phyloP scores from a whole-genome alignment of 1,140 invertebrate species.

The Caenorhabditis elegans region DNA sequence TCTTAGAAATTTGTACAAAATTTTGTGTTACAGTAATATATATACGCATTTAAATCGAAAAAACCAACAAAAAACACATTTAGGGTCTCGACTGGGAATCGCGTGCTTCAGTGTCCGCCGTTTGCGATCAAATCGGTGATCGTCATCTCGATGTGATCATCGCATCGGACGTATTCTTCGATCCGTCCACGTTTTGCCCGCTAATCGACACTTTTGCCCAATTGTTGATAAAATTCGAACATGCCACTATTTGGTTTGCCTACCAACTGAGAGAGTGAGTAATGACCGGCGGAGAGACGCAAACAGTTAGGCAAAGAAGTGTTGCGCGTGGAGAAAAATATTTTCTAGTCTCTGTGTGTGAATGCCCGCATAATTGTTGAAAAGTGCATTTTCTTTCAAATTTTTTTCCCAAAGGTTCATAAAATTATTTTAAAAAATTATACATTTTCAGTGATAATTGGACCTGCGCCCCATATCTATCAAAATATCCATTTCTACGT shows the following conservation, averaged over 20 bases:
- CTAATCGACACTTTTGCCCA: conserved; percentile 51
- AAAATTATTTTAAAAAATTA: not conserved
- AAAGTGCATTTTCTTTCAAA: no score
- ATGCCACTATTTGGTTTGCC: conserved; percentile 48
- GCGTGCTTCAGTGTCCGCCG: not conserved
- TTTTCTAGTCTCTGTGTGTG: no score
- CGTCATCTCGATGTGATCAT: conserved; percentile 52
- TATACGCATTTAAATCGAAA: not conserved
- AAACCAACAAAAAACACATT: not conserved
- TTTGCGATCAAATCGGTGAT: not conserved
- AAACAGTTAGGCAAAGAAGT: not conserved
- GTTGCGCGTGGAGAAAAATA: no score
- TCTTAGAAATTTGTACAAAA: no score
- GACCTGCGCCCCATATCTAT: not conserved
- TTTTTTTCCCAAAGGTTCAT: no score
- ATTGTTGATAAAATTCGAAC: conserved; percentile 50
- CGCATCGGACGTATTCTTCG: conserved; percentile 61
- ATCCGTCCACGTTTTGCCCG: conserved; percentile 55
- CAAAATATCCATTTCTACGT: not conserved
- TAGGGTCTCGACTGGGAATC: conserved; percentile 29
- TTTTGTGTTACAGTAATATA: no score
- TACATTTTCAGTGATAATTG: conserved; percentile 17
- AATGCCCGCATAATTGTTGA: no score
- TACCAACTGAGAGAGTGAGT: conserved; percentile 63
- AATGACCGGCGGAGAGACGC: not conserved